These are phyloP conservation scores for Oryzias woworae DNA, from an alignment of 2,113 vertebrate species.

Conservation along the genomic window DNA sequence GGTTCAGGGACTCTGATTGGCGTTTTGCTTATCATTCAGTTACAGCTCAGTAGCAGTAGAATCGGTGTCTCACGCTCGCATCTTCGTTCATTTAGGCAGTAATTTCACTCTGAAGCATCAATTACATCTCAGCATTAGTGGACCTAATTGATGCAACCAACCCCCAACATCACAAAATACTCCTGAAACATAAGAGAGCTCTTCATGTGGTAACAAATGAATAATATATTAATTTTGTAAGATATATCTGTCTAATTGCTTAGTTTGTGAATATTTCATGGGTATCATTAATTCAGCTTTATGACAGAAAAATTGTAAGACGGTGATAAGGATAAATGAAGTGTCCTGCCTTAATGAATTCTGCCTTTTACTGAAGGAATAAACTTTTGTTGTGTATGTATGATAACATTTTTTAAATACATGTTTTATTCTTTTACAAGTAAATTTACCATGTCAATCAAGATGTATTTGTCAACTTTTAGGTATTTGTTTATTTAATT, in stretches of 20 bases:
- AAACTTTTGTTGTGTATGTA: neutral
- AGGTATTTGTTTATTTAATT: no score
- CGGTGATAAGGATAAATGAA: conserved; percentile 27
- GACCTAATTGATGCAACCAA: conserved; percentile 52
- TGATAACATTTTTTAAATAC: conserved; percentile 7
- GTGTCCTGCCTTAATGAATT: conserved; percentile 21
- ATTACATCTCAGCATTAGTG: conserved; percentile 41
- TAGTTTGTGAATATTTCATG: conserved; percentile 77
- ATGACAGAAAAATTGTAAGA: conserved; percentile 44
- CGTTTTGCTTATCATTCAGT: conserved; percentile 18
- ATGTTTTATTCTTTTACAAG: neutral
- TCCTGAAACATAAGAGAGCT: conserved; percentile 48
- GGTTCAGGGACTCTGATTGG: conserved; percentile 8
- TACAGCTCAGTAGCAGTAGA: conserved; percentile 2
- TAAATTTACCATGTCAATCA: no score
- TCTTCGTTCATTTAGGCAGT: conserved; percentile 41
- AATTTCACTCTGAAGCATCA: conserved; percentile 52
- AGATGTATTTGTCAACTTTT: no score
- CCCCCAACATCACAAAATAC: conserved; percentile 49
- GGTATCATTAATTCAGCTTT: conserved; percentile 56
- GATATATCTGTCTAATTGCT: conserved; percentile 76
- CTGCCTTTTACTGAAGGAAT: neutral
- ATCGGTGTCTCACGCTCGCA: conserved; percentile 31
- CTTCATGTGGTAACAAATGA: conserved; percentile 63
- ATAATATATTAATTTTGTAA: conserved; percentile 73